phyloP scores from a whole-genome alignment of 2,113 vertebrate species.

The Etheostoma cragini region DNA sequence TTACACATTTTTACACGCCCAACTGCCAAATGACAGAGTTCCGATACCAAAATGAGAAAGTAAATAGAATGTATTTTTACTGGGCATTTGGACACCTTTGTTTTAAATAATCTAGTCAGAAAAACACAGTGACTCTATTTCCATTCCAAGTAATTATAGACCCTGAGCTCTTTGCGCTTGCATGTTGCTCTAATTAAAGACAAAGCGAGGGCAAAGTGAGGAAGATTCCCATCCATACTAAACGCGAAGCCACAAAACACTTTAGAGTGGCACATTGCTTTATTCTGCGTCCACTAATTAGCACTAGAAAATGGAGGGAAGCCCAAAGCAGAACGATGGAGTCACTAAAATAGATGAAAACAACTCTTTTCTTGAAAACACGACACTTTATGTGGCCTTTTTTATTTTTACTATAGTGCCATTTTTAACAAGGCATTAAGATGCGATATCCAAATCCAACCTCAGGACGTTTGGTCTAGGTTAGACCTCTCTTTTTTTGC shows the following conservation, averaged over 20 bases:
- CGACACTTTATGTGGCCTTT: background rate
- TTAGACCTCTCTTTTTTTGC: too few species aligned
- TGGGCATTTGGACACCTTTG: constrained; percentile 60
- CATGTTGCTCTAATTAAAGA: constrained; percentile 68
- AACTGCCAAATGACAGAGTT: constrained; percentile 63
- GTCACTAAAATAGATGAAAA: constrained; percentile 36
- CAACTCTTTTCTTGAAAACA: constrained; percentile 21
- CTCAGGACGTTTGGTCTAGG: background rate
- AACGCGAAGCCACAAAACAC: constrained; percentile 17
- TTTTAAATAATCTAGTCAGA: constrained; percentile 53
- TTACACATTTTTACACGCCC: constrained; percentile 37
- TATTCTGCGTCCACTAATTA: constrained; percentile 55
- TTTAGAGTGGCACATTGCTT: constrained; percentile 37
- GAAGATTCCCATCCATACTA: constrained; percentile 67
- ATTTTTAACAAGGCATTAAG: background rate
- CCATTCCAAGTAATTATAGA: constrained; percentile 68
- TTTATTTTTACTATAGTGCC: background rate
- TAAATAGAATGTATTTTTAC: constrained; percentile 20
- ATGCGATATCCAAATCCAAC: background rate
- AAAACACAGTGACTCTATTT: constrained; percentile 62
- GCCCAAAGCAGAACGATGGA: constrained; percentile 20
- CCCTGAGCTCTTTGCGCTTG: constrained; percentile 20
- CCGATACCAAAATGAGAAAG: constrained; percentile 60
- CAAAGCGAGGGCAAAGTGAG: constrained; percentile 46
- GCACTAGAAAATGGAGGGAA: constrained; percentile 42